A percentile compares a stretch with the other conserved stretches of the same genome.
Evolutionary conservation across 2,113 vertebrate species (phyloP).

Genomic region (Phrynocephalus versicolor): DNA sequence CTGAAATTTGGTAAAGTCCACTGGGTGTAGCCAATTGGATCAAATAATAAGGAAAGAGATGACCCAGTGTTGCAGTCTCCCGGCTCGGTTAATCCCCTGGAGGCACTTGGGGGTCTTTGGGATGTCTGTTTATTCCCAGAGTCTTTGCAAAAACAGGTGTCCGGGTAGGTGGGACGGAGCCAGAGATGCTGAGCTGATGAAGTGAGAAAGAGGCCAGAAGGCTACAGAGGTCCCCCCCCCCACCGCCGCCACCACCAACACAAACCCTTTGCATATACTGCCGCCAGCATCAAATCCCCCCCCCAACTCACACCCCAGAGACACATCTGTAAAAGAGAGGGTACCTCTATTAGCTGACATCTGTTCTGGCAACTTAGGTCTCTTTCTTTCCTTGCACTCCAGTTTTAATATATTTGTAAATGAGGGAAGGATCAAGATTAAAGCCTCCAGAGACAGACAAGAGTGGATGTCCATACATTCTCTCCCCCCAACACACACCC

Average conservation of each 20-base stretch:
- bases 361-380: not conserved
- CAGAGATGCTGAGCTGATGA: slow-evolving; percentile 72
- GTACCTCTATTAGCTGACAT: slow-evolving; percentile 20
- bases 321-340: slow-evolving; percentile 53
- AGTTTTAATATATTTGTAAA: slow-evolving; percentile 15
- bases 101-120: not conserved
- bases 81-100: slow-evolving; percentile 6
- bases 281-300: too few species aligned
- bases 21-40: too few species aligned
- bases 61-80: slow-evolving; percentile 3
- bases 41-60: too few species aligned
- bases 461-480: slow-evolving; percentile 10
- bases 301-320: too few species aligned
- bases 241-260: too few species aligned
- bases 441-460: slow-evolving; percentile 21
- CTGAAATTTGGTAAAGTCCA: too few species aligned
- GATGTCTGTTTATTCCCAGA: slow-evolving; percentile 39
- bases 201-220: slow-evolving; percentile 69
- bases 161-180: slow-evolving; percentile 65
- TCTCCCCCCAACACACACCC: too few species aligned
- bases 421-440: not conserved
- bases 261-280: too few species aligned
- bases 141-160: slow-evolving; percentile 65
- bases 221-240: too few species aligned
- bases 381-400: not conserved